Evolutionary conservation across 1,140 invertebrate genomes (phyloP).

Genomic region (Hylyphantes graminicola): DNA sequence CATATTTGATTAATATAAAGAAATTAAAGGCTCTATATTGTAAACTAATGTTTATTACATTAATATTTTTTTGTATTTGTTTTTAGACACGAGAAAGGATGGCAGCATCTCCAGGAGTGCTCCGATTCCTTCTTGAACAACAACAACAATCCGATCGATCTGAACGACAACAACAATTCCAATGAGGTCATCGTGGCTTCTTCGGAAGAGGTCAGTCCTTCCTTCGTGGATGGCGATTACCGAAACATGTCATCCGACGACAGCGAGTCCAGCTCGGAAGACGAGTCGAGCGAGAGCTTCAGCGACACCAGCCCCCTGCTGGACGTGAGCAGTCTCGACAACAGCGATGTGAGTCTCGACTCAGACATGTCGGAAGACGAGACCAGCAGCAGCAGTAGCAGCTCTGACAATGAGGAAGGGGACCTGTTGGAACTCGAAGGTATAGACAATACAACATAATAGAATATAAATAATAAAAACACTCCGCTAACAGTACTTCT

Average conservation of each 20-base stretch:
- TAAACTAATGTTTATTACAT: neutral
- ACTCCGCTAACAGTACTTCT: no score
- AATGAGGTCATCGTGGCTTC: conserved; percentile 44
- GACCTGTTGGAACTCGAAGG: neutral
- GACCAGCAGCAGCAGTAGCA: conserved; percentile 42
- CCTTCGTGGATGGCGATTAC: conserved; percentile 50
- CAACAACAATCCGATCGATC: conserved; percentile 51
- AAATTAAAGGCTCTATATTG: neutral
- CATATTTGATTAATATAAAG: no score
- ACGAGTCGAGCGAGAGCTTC: conserved; percentile 48
- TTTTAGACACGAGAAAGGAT: conserved; percentile 47
- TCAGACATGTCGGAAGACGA: conserved; percentile 32
- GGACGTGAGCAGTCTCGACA: conserved; percentile 51
- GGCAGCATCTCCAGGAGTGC: conserved; percentile 54
- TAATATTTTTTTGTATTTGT: neutral
- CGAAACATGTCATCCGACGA: conserved; percentile 53
- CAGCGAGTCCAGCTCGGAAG: conserved; percentile 38
- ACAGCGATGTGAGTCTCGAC: conserved; percentile 40
- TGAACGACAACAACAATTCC: conserved; percentile 52
- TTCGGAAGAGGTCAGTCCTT: conserved; percentile 11
- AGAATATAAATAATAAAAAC: no score
- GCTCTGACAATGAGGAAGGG: conserved; percentile 13
- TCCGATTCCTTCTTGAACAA: conserved; percentile 44
- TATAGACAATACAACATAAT: neutral
- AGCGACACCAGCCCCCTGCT: conserved; percentile 55